Base-by-base conservation (phyloP, 2,888 invertebrate genomes). In the Drosophila lacicola region DNA sequence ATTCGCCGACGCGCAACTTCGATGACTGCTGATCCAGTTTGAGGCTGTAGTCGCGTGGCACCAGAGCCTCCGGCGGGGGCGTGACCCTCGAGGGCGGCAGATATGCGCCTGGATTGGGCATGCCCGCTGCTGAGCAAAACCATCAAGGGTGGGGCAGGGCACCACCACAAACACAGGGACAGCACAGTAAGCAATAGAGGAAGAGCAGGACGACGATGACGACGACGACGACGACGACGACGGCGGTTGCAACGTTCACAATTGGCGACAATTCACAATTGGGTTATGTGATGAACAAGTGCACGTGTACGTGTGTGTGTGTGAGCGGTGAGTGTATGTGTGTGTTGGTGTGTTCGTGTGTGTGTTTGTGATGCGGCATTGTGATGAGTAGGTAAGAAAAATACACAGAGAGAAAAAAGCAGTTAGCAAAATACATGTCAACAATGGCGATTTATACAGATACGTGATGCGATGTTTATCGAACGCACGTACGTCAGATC, bases 1-100 rank as follows among this genome's bases (percentile, higher is more conserved):
- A 91, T 46, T 92, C 92, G n/a, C 93, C 93, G 4, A 90, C 78
- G 25, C 76, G 87, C 19, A 92, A 61, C 6, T 79, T 85, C 8
- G 92, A 90, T 13, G 89, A 85, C 53, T 92, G 91, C 58, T 92
- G 92, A 77, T 92, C 91, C 73, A 92, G 73, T 67, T 90, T 91
- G 37, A 93, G 82, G 62, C 90, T 87, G 46, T 91, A 80, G 37
- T 90, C 91, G 14, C 84, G 88, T 11, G 86, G 70, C 6, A 70
- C 67, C 13, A 57, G 41, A 4, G 80, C 81, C 33, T 72, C 79
- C 11, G 78, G 68, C 2, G 74, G 54, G 41, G 53, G 41, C 11
- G 58, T 44, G 21, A 14, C 45, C 1, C 17, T 34, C 9, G 13
- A 6, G 3, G 80, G 78, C 11, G 84, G 77, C 55, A 80, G 65